Conservation (phyloP, 2,113 vertebrate genomes). For the Tragelaphus imberbis region DNA sequence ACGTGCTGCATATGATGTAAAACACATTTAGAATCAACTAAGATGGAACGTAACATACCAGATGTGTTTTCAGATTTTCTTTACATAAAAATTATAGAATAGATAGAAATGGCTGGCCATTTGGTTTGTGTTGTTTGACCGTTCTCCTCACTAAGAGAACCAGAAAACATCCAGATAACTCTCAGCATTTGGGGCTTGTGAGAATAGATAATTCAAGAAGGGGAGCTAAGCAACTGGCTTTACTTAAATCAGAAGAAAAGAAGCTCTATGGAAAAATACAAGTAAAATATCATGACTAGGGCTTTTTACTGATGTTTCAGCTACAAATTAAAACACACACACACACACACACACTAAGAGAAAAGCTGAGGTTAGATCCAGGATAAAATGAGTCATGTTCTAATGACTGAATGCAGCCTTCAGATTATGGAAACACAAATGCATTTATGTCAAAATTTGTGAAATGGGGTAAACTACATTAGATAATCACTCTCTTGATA, state of each 20-base stretch:
- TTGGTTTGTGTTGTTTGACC: constrained; percentile 32
- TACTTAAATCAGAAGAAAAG: constrained; percentile 5
- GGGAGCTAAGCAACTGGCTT: constrained; percentile 14
- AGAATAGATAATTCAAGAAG: background rate
- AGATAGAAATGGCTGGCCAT: background rate
- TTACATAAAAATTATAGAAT: background rate
- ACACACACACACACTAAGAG: background rate
- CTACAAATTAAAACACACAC: background rate
- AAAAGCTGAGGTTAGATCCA: constrained; percentile 43
- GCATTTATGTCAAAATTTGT: constrained; percentile 38
- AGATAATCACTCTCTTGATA: background rate
- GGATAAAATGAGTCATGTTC: constrained; percentile 61
- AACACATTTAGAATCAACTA: background rate
- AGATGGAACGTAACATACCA: background rate
- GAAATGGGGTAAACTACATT: background rate
- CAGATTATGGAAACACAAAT: constrained; percentile 46
- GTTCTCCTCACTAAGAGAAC: background rate
- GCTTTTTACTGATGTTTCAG: constrained; percentile 9
- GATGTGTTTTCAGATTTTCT: background rate
- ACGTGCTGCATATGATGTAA: background rate
- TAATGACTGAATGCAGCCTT: constrained; percentile 40
- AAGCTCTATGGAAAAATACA: constrained; percentile 44
- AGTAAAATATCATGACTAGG: constrained; percentile 17
- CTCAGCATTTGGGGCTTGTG: background rate
- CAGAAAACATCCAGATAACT: background rate